Conservation (phyloP, 2,113 vertebrate species). For the Malurus cyaneus region DNA sequence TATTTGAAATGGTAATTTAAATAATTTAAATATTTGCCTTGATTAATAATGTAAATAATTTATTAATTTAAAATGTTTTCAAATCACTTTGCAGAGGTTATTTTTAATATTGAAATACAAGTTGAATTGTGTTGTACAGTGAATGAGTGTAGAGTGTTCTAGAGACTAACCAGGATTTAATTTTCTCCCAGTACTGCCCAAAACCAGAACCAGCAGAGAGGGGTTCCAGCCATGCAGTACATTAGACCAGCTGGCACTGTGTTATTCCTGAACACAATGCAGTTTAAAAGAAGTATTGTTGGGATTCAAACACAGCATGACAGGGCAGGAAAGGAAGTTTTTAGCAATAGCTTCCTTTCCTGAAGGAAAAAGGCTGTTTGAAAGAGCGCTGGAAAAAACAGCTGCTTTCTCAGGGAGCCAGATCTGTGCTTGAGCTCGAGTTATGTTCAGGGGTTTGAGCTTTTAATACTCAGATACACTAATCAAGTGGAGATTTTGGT, state of each 20-base stretch:
- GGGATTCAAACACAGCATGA: not conserved
- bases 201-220: not conserved
- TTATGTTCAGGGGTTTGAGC: not conserved
- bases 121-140: not conserved
- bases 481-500: not conserved
- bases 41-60: not conserved
- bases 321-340: not conserved
- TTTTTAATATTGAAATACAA: not conserved
- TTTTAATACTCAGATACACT: not conserved
- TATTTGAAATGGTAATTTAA: not conserved
- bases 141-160: not conserved
- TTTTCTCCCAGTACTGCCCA: not conserved
- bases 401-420: not conserved
- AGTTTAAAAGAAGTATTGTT: not conserved
- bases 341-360: not conserved
- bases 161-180: not conserved
- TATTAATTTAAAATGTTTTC: not conserved
- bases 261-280: not conserved
- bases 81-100: not conserved
- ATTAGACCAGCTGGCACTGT: not conserved
- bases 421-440: not conserved
- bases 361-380: not conserved
- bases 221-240: no score
- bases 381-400: not conserved
- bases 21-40: not conserved